Conservation (phyloP, 2,888 invertebrate genomes). For the Lepidocyrtinus sp. region DNA sequence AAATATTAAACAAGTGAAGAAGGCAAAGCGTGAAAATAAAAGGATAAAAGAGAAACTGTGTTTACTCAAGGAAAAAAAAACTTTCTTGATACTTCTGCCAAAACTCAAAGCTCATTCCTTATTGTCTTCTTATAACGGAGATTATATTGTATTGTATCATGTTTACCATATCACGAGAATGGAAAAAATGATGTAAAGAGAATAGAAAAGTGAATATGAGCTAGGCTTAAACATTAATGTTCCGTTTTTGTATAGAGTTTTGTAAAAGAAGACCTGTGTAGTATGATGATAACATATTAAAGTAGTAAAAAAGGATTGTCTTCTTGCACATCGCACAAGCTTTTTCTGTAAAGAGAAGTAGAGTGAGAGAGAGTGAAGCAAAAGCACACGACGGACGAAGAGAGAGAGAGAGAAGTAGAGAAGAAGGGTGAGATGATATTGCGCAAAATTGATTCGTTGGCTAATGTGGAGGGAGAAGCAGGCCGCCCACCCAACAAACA, state of each 20-base stretch:
- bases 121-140: not conserved
- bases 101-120: constrained; percentile 5
- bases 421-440: constrained; percentile 61
- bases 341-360: too few relatives aligned
- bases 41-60: constrained; percentile 9
- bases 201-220: not conserved
- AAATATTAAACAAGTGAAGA: constrained; percentile 2
- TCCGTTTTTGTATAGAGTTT: not conserved
- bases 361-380: too few relatives aligned
- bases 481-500: constrained; percentile 67
- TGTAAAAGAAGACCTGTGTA: constrained; percentile 3
- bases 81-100: constrained; percentile 11
- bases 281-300: not conserved
- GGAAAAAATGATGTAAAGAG: constrained; percentile 12
- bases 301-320: not conserved
- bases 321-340: not conserved
- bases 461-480: constrained; percentile 66
- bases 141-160: not conserved
- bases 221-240: not conserved
- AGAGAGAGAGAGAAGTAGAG: constrained; percentile 3
- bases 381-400: not conserved
- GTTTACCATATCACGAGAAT: not conserved
- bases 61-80: constrained; percentile 1
- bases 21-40: not conserved
- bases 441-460: constrained; percentile 70